phyloP scores from a whole-genome alignment of 2,888 invertebrate species.

The Linnaemya tessellans region DNA sequence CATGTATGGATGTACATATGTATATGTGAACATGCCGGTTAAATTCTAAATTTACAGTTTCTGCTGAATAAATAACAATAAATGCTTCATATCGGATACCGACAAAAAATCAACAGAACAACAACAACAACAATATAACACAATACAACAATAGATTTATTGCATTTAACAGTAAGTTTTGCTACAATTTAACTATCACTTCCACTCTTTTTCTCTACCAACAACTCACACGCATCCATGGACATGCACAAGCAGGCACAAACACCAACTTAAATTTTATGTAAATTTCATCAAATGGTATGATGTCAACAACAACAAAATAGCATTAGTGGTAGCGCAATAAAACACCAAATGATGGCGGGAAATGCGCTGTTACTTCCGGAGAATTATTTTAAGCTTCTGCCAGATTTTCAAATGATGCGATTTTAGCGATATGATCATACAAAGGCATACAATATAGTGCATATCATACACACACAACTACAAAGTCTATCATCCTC shows the following conservation, averaged over 20 bases:
- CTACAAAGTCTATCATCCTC: not conserved
- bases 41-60: slow-evolving; percentile 2
- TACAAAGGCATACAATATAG: not conserved
- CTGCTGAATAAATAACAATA: slow-evolving; percentile 47
- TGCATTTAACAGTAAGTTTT: slow-evolving; percentile 42
- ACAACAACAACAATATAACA: slow-evolving; percentile 43
- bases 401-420: slow-evolving; percentile 12
- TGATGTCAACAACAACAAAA: slow-evolving; percentile 2
- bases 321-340: not conserved
- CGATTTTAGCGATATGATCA: slow-evolving; percentile 42
- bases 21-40: slow-evolving; percentile 1
- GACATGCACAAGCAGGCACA: not conserved
- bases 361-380: slow-evolving; percentile 59
- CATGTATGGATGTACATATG: not conserved
- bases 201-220: not conserved
- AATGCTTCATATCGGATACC: slow-evolving; percentile 6
- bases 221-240: not conserved
- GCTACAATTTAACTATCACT: slow-evolving; percentile 15
- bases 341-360: slow-evolving; percentile 33
- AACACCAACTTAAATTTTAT: not conserved
- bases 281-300: not conserved
- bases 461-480: not conserved
- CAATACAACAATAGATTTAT: slow-evolving; percentile 68
- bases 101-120: slow-evolving; percentile 7
- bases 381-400: slow-evolving; percentile 17